Base-by-base conservation (phyloP, 2,113 vertebrate species). In the Prunella himalayana region DNA sequence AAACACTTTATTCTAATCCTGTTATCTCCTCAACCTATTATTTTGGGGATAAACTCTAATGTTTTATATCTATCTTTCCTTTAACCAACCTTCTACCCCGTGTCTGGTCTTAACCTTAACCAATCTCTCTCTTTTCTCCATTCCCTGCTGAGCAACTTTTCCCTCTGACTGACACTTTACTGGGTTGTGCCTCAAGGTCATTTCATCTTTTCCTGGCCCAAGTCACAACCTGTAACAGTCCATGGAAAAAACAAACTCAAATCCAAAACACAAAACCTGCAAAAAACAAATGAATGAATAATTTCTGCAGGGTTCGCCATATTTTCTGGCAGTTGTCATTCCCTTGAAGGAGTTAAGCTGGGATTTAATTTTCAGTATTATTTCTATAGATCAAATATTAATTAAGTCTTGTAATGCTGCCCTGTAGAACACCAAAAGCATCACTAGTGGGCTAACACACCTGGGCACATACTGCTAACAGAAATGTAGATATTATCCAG, bases 311-410 rank as follows among this genome's bases (percentile, higher is more conserved):
- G 6, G 3, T 54, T 89, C 80, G 27, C 20, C 7, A 2, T 17
- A 4, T 61, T 82, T 85, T 47, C 82, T 63, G 82, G 22, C 31
- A 41, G 10, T 9, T 72, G 54, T 14, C 8, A 78, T 23, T 51
- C 64, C 39, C 47, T 41, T 25, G 15, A 33, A 65, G 25, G 11
- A 39, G 5, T 4, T 17, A 91, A 59, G 24, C 19, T 73, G 39
- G 22, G 39, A 41, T 56, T 83, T 95, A 50, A 88, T 95, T 96
- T 82, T 89, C 73, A 97, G 92, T 89, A 91, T 90, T 84, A 91
- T 95, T 96, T 96, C 83, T 84, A 78, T 84, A 95, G 88, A 96
- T 94, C 88, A 97, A 94, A 92, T 86, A 83, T 54, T 90, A 82
- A 76, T 41, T 45, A 88, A 95, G 49, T 33, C 35, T 64, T 86